Base-by-base conservation (phyloP, 2,888 invertebrate species). In the Diplazon laetatorius region DNA sequence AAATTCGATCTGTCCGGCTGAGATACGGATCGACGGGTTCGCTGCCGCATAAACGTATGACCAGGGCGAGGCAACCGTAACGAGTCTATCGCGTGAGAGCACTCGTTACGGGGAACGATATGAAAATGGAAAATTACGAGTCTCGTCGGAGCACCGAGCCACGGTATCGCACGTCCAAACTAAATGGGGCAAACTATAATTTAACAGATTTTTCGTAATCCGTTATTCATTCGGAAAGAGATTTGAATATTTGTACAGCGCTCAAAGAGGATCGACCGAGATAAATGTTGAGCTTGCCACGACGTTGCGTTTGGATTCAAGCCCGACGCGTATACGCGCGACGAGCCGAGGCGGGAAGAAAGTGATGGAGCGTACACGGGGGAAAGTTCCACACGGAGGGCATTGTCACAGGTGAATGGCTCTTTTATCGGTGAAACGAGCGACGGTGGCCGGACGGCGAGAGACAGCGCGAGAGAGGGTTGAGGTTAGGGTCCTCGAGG, bases 11-110 rank as follows among this genome's bases (percentile, higher is more conserved):
- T n/a, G n/a, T n/a, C n/a, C n/a, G n/a, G n/a, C n/a, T n/a, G n/a
- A n/a, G n/a, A n/a, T n/a, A n/a, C n/a, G n/a, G n/a, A n/a, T n/a
- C 77, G 63, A 50, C 39, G 73, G 55, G 9, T 42, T 22, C n/a
- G n/a, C n/a, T n/a, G 52, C 25, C 46, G 37, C 55, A 14, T 22
- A 48, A 20, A 72, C 55, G 35, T 25, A 60, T 18, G 8, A 12
- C 12, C 42, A n/a, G 62, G 69, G 69, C 30, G 69, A 78, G 73
- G 59, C 77, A 59, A 35, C 46, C 69, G 59, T 78, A 78, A 78
- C 70, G 78, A 78, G 74, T 35, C 70, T 74, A 78, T 78, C 70
- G 78, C 78, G 78, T 78, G n/a, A n/a, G 78, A 46, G 44, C 44
- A 22, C 35, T 57, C 25, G 16, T 70, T 66, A 12, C 25, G 25